Percentiles rank a stretch among this genome's conserved stretches.
phyloP scores from a whole-genome alignment of 2,113 vertebrate species.

The Mugil cephalus region DNA sequence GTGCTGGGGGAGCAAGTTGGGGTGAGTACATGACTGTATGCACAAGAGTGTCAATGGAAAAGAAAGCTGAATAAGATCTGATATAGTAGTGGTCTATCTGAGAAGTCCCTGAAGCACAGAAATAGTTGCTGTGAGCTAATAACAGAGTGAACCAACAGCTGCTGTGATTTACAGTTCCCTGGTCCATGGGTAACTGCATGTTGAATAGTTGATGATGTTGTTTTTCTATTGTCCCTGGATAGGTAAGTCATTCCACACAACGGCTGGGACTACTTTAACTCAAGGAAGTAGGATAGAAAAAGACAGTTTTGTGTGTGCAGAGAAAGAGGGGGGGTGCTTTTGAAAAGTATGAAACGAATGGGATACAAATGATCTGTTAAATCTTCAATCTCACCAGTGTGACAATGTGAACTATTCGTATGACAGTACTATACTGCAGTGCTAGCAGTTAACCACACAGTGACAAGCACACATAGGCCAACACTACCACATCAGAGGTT shows the following conservation, averaged over 20 bases:
- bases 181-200: slow-evolving; percentile 15
- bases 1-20: not conserved
- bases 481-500: slow-evolving; percentile 34
- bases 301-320: not conserved
- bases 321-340: not conserved
- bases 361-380: slow-evolving; percentile 26
- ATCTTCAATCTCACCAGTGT: slow-evolving; percentile 6
- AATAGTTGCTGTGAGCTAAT: slow-evolving; percentile 20
- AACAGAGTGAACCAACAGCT: slow-evolving; percentile 12
- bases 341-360: slow-evolving; percentile 12
- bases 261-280: slow-evolving; percentile 47
- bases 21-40: slow-evolving; percentile 14
- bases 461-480: slow-evolving; percentile 38
- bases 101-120: slow-evolving; percentile 12
- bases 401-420: slow-evolving; percentile 8
- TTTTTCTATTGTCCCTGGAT: slow-evolving; percentile 36
- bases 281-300: slow-evolving; percentile 3
- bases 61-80: not conserved
- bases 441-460: slow-evolving; percentile 40
- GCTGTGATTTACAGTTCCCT: slow-evolving; percentile 10
- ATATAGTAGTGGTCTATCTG: not conserved
- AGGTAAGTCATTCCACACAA: slow-evolving; percentile 8
- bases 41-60: not conserved
- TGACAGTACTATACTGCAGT: slow-evolving; percentile 13
- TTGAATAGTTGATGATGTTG: slow-evolving; percentile 46